A percentile compares a stretch with the other conserved stretches of the same genome.
These are phyloP conservation scores for Meta bourneti DNA, from an alignment of 2,888 invertebrate species.

Conservation along the genomic window DNA sequence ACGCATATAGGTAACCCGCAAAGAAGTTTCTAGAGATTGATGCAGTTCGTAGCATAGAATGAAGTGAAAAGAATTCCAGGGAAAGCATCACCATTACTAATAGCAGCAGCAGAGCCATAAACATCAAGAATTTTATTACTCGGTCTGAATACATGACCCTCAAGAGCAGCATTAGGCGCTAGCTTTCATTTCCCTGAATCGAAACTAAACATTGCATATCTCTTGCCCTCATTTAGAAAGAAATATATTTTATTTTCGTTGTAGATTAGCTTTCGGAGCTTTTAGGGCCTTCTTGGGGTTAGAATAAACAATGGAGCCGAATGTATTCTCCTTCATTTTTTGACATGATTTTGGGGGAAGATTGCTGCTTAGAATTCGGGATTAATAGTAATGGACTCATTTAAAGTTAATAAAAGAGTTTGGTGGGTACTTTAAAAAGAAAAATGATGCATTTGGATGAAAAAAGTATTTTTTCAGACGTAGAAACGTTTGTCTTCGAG, in stretches of 20 bases:
- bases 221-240: slow-evolving; percentile 46
- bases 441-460: neutral
- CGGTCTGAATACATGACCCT: slow-evolving; percentile 20
- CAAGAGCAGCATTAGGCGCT: slow-evolving; percentile 46
- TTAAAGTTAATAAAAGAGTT: too few relatives aligned
- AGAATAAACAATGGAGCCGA: slow-evolving; percentile 35
- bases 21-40: too few relatives aligned
- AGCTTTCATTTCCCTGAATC: slow-evolving; percentile 50
- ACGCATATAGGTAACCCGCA: too few relatives aligned
- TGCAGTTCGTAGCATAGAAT: too few relatives aligned
- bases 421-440: neutral
- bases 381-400: neutral
- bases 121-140: slow-evolving; percentile 45
- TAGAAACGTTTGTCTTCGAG: neutral
- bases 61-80: too few relatives aligned
- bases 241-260: slow-evolving; percentile 37
- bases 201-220: slow-evolving; percentile 50
- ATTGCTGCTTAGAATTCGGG: neutral
- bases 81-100: slow-evolving; percentile 8
- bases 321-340: neutral
- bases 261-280: slow-evolving; percentile 12
- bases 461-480: neutral
- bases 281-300: slow-evolving; percentile 17
- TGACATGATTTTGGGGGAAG: neutral
- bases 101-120: slow-evolving; percentile 7